Evolutionary conservation across 2,113 vertebrate genomes (phyloP).

Genomic region (Machaerirhynchus nigripectus): DNA sequence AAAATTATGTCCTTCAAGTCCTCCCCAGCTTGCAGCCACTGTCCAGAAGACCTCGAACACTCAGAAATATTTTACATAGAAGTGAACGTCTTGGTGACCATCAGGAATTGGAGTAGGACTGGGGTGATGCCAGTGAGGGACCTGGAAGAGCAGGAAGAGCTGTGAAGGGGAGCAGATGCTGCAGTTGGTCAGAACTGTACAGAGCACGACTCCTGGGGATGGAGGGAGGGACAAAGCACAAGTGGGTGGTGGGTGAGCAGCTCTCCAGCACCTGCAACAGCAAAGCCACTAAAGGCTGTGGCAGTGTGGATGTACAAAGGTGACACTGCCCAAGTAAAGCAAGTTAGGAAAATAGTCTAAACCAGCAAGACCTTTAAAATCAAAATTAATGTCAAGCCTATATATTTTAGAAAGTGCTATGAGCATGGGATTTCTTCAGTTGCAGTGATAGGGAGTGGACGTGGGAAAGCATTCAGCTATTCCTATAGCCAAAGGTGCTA

Average conservation of each 20-base stretch:
- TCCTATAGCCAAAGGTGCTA: background rate
- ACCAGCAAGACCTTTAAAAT: background rate
- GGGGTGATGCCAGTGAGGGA: background rate
- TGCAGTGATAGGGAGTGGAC: background rate
- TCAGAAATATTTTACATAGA: background rate
- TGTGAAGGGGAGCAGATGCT: background rate
- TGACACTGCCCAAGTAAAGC: background rate
- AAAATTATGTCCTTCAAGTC: background rate
- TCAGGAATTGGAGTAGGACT: background rate
- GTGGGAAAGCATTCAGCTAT: background rate
- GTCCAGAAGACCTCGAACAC: background rate
- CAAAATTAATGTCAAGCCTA: background rate
- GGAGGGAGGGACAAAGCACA: background rate
- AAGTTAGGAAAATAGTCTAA: background rate
- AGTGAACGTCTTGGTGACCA: background rate
- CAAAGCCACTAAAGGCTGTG: constrained; percentile 34
- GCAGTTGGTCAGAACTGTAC: background rate
- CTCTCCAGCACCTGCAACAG: constrained; percentile 37
- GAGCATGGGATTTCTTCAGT: background rate
- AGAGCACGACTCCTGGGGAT: background rate
- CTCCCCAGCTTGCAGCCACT: background rate
- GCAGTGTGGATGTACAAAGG: constrained; percentile 2
- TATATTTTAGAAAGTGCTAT: background rate
- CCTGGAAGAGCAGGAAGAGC: background rate
- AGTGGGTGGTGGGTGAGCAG: background rate